A percentile compares a stretch with the other conserved stretches of the same genome.
phyloP scores from a whole-genome alignment of 2,113 vertebrate species.

The Phyllopteryx taeniolatus region DNA sequence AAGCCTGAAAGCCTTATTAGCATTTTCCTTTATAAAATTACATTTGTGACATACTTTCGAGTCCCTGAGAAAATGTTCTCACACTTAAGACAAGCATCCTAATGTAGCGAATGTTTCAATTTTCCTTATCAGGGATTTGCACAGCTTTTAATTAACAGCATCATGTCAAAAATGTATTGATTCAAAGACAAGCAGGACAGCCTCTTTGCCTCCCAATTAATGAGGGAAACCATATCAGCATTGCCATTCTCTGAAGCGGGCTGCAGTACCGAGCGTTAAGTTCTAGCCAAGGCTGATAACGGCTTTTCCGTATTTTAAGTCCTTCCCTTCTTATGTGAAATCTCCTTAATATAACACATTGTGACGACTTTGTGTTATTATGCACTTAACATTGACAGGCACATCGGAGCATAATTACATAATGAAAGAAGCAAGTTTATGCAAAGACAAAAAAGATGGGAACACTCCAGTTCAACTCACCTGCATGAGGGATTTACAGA shows the following conservation, averaged over 20 bases:
- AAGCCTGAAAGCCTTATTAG: not conserved
- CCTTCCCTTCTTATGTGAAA: slow-evolving; percentile 10
- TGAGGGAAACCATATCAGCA: slow-evolving; percentile 49
- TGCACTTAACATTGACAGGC: not conserved
- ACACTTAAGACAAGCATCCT: slow-evolving; percentile 17
- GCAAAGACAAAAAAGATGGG: slow-evolving; percentile 5
- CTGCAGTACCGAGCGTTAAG: slow-evolving; percentile 19
- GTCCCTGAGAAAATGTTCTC: slow-evolving; percentile 13
- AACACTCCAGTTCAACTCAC: slow-evolving; percentile 9
- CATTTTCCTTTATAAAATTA: not conserved
- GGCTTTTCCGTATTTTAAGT: slow-evolving; percentile 22
- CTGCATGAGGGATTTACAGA: slow-evolving; percentile 4
- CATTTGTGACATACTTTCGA: not conserved
- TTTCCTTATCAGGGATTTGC: slow-evolving; percentile 46
- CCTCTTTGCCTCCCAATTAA: slow-evolving; percentile 60
- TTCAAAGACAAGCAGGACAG: slow-evolving; percentile 39
- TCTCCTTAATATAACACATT: slow-evolving; percentile 24
- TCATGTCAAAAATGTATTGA: slow-evolving; percentile 43
- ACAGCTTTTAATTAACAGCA: slow-evolving; percentile 59
- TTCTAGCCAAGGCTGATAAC: slow-evolving; percentile 21
- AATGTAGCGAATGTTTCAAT: slow-evolving; percentile 28
- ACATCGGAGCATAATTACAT: slow-evolving; percentile 27
- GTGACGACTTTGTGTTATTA: not conserved
- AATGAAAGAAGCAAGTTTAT: slow-evolving; percentile 15
- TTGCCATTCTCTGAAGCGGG: slow-evolving; percentile 51